These are phyloP conservation scores for Perognathus longimembris DNA, from an alignment of 2,113 vertebrate genomes.

Conservation along the genomic window DNA sequence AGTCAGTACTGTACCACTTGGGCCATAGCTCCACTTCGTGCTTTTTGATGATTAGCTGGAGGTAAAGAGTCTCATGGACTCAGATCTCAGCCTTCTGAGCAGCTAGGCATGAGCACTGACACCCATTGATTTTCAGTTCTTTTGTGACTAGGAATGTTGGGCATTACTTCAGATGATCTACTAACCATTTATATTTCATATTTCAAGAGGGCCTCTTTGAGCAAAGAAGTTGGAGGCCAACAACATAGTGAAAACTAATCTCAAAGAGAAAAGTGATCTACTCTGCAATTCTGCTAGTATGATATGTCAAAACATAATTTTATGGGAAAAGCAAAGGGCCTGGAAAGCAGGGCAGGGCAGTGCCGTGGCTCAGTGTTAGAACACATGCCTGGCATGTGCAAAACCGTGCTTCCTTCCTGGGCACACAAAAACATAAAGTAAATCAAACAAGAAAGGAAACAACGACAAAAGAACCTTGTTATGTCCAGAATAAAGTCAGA, in stretches of 20 bases:
- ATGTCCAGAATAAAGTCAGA: neutral
- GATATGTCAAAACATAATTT: neutral
- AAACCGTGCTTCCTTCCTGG: neutral
- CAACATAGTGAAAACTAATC: neutral
- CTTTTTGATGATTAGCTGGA: too few relatives aligned
- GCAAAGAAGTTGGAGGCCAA: neutral
- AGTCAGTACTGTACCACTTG: too few relatives aligned
- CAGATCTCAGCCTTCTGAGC: too few relatives aligned
- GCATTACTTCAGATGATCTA: too few relatives aligned
- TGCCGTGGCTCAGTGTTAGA: neutral
- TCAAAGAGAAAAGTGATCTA: neutral
- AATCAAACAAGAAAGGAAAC: neutral
- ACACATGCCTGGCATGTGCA: neutral
- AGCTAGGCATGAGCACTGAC: too few relatives aligned
- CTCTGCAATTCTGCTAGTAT: neutral
- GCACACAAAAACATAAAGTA: neutral
- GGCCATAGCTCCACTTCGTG: too few relatives aligned
- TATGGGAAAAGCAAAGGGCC: neutral
- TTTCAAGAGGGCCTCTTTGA: neutral
- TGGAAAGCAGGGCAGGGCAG: neutral
- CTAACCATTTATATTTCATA: too few relatives aligned
- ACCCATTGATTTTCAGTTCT: too few relatives aligned
- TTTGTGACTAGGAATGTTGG: too few relatives aligned
- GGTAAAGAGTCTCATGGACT: too few relatives aligned
- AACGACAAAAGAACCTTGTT: neutral